These are phyloP conservation scores for Peromyscus leucopus DNA, from an alignment of 2,113 vertebrate species.

Conservation along the genomic window DNA sequence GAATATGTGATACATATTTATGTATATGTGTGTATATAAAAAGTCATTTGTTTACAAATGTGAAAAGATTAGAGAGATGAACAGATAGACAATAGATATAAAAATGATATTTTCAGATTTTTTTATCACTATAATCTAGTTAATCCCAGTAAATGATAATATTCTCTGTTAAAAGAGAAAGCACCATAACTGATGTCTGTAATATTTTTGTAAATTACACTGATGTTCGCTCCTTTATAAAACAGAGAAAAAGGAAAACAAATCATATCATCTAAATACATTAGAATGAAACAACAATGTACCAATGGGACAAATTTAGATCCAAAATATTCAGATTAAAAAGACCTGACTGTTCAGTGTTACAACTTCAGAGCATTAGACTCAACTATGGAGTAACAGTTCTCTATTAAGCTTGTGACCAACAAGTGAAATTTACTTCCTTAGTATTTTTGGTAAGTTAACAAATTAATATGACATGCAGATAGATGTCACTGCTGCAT, in stretches of 20 bases:
- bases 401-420: background rate
- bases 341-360: background rate
- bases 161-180: background rate
- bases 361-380: background rate
- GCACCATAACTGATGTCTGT: background rate
- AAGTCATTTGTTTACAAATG: background rate
- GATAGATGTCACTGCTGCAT: background rate
- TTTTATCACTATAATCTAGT: constrained; percentile 48
- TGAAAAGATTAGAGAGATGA: background rate
- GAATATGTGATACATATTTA: background rate
- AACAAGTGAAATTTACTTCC: background rate
- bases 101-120: constrained; percentile 45
- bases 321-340: background rate
- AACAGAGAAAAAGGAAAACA: background rate
- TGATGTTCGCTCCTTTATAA: fast-evolving
- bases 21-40: too few relatives aligned
- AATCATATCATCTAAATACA: fast-evolving
- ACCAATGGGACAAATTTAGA: background rate
- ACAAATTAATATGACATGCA: background rate
- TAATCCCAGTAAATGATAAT: background rate
- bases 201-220: constrained; percentile 58
- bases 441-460: background rate
- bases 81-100: background rate
- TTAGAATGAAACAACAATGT: background rate
- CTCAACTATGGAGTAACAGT: background rate